Evolutionary conservation across 2,797 vertebrate species (phyloP), one percentile per base, ranked within the genome.

Genomic region (Brotogeris chrysoptera): DNA sequence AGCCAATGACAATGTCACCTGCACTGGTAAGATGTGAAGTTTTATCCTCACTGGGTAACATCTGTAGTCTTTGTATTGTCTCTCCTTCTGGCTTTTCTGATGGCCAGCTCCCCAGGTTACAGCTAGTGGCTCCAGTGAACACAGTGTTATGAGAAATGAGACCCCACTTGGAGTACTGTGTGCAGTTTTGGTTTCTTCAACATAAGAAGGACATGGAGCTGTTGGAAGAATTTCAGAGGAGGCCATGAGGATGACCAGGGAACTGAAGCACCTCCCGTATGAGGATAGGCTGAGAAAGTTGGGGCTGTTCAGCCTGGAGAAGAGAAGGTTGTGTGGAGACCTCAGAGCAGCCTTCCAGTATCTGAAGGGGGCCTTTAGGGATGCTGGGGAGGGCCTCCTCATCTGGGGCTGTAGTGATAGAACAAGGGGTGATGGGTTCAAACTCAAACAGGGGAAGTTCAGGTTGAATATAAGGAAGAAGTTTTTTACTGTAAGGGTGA

Each of bases 1-100:
- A 44, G 98, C 98, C 95, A 96, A 71, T 0, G 98, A 99, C 97
- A 99, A 99, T 2, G 60, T 99, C 74, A 99, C 99, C 28, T 99
- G 99, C 86, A 84, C 97, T 90, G 97, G 98, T 98, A 96, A 95
- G 97, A 15, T 20, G 30, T 28, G 38, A 34, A 50, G 27, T 69
- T 86, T 13, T 88, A 72, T 34, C 36, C n/a, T 73, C 15, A 23
- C 2, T 77, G 46, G 27, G 32, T 64, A 81, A 24, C 3, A 14
- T 21, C 23, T 84, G 15, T 52, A 1, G 50, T 47, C n/a, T 76
- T 74, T 64, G 13, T 53, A 16, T 66, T 4, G 0, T 28, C 18
- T 79, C 52, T 85, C 19, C 36, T 82, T 36, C 34, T 64, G 60
- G 32, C 10, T 50, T 74, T 82, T 90, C 43, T 52, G 27, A 14